phyloP scores from a whole-genome alignment of 1,140 invertebrate species.

The Micrasema minimum region DNA sequence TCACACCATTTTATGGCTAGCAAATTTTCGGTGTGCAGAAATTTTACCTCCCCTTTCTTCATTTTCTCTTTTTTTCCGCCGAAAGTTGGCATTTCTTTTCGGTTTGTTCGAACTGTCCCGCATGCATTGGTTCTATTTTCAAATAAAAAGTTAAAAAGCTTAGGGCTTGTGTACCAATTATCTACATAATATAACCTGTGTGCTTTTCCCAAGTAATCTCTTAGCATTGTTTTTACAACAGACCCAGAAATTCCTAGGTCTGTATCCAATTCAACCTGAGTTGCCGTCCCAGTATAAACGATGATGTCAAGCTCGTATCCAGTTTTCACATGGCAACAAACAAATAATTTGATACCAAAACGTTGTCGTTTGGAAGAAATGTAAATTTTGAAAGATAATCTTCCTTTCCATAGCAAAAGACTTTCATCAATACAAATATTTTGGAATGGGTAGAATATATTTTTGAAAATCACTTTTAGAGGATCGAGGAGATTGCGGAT shows the following conservation, averaged over 20 bases:
- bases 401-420: not conserved
- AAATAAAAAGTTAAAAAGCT: not conserved
- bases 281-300: not conserved
- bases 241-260: not conserved
- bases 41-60: not conserved
- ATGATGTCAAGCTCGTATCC: not conserved
- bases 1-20: conserved; percentile 2
- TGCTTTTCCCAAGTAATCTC: not conserved
- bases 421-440: too few species aligned
- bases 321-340: not conserved
- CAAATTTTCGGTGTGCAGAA: not conserved
- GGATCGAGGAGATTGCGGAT: too few species aligned
- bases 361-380: not conserved
- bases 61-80: not conserved
- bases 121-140: not conserved
- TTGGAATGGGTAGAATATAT: too few species aligned
- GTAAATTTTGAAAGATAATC: not conserved
- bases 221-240: not conserved
- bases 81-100: conserved; percentile 2
- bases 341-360: not conserved
- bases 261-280: not conserved
- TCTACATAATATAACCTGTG: not conserved
- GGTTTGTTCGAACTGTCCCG: not conserved
- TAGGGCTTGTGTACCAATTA: too few species aligned
- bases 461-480: too few species aligned